phyloP scores from a whole-genome alignment of 2,797 vertebrate genomes.

The Halcyon chelicuti region DNA sequence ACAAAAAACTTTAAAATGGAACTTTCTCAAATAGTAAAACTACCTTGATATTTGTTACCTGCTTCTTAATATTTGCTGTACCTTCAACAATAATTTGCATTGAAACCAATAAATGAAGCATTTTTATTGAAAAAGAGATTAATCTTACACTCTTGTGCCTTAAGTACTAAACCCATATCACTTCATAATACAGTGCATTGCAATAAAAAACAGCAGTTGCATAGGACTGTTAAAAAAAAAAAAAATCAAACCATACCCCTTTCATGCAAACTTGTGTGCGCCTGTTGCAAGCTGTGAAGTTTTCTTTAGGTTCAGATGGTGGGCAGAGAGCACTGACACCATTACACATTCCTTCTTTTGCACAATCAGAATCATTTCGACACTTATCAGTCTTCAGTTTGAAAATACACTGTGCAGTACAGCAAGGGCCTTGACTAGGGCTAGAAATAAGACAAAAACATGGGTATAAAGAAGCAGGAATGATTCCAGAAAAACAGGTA shows the following conservation, averaged over 20 bases:
- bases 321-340: constrained; percentile 87
- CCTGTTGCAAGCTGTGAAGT: constrained; percentile 89
- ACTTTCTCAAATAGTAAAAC: background rate
- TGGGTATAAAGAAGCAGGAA: background rate
- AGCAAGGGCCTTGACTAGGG: constrained; percentile 96
- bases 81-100: background rate
- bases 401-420: constrained; percentile 83
- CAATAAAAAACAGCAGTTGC: background rate
- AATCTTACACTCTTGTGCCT: background rate
- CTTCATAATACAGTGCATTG: background rate
- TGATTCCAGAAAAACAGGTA: background rate
- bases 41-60: background rate
- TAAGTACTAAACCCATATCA: rapidly evolving
- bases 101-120: background rate
- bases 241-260: constrained; percentile 80
- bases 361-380: constrained; percentile 90
- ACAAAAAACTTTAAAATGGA: background rate
- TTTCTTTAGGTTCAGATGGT: constrained; percentile 85
- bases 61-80: background rate
- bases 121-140: background rate
- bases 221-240: background rate
- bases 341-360: constrained; percentile 85
- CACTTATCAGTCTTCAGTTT: constrained; percentile 79
- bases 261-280: constrained; percentile 95
- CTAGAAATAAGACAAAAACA: constrained; percentile 70